Evolutionary conservation across 2,113 vertebrate genomes (phyloP), one percentile per base, ranked within the genome.

Genomic region (Ammospiza nelsoni): DNA sequence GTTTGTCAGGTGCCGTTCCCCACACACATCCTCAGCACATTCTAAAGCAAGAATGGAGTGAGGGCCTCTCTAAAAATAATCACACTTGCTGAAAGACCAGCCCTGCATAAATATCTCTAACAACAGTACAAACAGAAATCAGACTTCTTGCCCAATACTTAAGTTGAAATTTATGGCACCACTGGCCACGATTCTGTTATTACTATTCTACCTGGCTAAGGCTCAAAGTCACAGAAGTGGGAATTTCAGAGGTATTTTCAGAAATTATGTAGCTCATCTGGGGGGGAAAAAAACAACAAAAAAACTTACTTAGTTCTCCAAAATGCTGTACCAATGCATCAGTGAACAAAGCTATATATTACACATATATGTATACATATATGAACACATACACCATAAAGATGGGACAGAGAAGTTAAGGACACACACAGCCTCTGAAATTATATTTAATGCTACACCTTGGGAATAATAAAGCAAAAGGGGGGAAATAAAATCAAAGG

Each of bases 11-110:
- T 96, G 82, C 91, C 0, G 0, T 66, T 96, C 82, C 73, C 72
- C 5, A 2, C 79, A 91, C 63, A 80, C 71, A 87, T 69, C 76
- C 84, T 84, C 79, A 91, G 83, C 89, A 95, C 83, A 84, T 95
- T 94, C 94, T 92, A 93, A 87, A 80, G 91, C 83, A 81, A 94
- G 89, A 93, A 95, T 39, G 74, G 87, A 89, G 90, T 91, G 44
- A 52, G 89, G 94, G 95, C 93, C 97, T 85, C 94, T 96, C 89
- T 85, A 75, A 96, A 97, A 97, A 97, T 95, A 96, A 97, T 96
- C 95, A 96, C 87, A 67, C 90, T 91, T 94, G 95, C 92, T 96
- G 93, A 97, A 96, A 97, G 95, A 91, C 77, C 86, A 91, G 87
- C 81, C 89, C 78, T 92, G 90, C 94, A 97, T 73, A 96, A 96